These are phyloP conservation scores for Frankliniella fusca DNA, from an alignment of 2,888 invertebrate genomes.

Conservation along the genomic window DNA sequence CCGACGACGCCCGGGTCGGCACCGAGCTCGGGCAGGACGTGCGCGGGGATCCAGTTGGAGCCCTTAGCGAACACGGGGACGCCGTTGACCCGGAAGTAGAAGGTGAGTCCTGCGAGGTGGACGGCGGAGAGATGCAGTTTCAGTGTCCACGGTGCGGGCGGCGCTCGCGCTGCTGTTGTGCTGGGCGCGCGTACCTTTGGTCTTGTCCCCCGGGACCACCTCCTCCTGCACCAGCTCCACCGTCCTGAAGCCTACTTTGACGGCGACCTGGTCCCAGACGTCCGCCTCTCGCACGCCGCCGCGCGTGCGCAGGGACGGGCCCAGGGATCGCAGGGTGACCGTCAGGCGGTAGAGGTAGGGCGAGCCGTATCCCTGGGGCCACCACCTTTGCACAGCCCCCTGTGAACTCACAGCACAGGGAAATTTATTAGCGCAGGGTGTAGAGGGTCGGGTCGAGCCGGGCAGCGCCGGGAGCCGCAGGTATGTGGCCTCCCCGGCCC, in stretches of 20 bases:
- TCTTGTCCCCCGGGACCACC: constrained; percentile 45
- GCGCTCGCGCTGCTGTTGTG: too few relatives aligned
- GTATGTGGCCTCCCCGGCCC: neutral
- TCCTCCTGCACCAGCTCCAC: constrained; percentile 74
- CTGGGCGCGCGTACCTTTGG: constrained; percentile 36
- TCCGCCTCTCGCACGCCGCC: constrained; percentile 39
- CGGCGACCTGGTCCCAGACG: constrained; percentile 49
- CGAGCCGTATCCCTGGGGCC: constrained; percentile 89
- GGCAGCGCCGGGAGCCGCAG: too few relatives aligned
- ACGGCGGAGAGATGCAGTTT: neutral
- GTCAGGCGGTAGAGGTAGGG: constrained; percentile 70
- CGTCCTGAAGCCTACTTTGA: constrained; percentile 79
- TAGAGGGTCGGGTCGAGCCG: too few relatives aligned
- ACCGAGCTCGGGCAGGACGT: constrained; percentile 74
- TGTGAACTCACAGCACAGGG: constrained; percentile 40
- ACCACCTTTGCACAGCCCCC: constrained; percentile 68
- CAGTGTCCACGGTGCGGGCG: neutral
- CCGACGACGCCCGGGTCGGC: constrained; percentile 55
- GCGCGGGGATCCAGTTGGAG: constrained; percentile 87
- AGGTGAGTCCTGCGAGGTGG: constrained; percentile 61
- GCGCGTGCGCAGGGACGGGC: neutral
- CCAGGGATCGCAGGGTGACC: constrained; percentile 49
- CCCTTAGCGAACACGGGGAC: constrained; percentile 91
- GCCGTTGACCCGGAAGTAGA: constrained; percentile 83
- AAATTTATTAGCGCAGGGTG: too few relatives aligned